Base-by-base conservation (phyloP, 2,888 invertebrate genomes). In the Protonemura montana region DNA sequence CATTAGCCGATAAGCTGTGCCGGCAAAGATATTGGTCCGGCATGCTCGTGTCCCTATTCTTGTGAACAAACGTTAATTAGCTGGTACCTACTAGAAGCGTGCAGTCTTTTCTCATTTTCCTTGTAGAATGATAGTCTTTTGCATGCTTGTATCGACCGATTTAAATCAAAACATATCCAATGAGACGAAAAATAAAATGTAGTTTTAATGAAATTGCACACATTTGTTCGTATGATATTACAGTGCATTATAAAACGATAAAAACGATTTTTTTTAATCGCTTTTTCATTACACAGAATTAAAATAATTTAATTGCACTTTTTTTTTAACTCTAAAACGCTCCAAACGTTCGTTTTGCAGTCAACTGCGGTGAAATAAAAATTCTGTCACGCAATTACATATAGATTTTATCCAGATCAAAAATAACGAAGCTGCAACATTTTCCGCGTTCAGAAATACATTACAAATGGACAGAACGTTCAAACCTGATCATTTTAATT, bases 341-440 rank as follows among this genome's bases (percentile, higher is more conserved):
- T 25, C 59, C 21, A 1, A 10, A 59, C 21, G 13, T 59, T 59
- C 59, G 21, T 59, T 16, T 21, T 59, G 59, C 59, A 59, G 59
- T 59, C 13, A 21, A 21, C 3, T 78, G 78, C 27, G 13, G 7
- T 16, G 1, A 27, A 78, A 78, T 25, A 78, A 25, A n/a, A 78
- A 78, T 78, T 26, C 26, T 25, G 26, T 28, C 5, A 78, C 16
- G 16, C 5, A 5, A 26, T 26, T 78, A 78, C 13, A 26, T 2
- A 3, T 78, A 78, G 78, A n/a, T 78, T 13, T 78, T 78, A 78
- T 28, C 78, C 29, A 78, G 29, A 78, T 59, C 21, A 59, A 59
- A 59, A n/a, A n/a, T n/a, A n/a, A 13, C 59, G 59, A 59, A 59
- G 59, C 13, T 59, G 1, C 13, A 59, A 59, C 16, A 16, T 59